Base-by-base conservation (phyloP, 1,140 invertebrate genomes). In the Meloidogyne hapla region DNA sequence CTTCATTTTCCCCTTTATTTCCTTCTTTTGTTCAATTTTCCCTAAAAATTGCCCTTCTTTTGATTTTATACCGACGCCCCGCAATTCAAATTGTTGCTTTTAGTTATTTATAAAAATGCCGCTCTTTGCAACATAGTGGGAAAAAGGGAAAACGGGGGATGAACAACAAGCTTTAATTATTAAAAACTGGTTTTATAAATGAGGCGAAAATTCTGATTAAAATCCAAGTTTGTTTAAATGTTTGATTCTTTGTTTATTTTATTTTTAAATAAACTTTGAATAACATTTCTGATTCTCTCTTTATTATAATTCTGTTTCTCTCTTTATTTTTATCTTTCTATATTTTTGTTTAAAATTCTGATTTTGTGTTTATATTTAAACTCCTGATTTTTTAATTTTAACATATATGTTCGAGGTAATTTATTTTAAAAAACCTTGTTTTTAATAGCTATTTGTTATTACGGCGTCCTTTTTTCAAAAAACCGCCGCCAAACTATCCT, bases 21-120 rank as follows among this genome's bases (percentile, higher is more conserved):
- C n/a, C 12, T n/a, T 56, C 6, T n/a, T 56, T 56, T 56, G 48
- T 56, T 56, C 48, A 56, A 56, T 56, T 56, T 21, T 56, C 18
- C 18, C 48, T 56, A 56, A 56, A 56, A 56, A 56, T 56, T 56
- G 8, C n/a, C 48, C n/a, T 56, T 48, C 33, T 33, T 56, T 56
- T 56, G 18, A 56, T 56, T 8, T 33, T n/a, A 56, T 56, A 56
- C 48, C 48, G 48, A 56, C 48, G 33, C 33, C 48, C 48, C 48
- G n/a, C 48, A 56, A 56, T 56, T 56, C 48, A 56, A 56, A 56
- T 56, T 56, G 48, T 56, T 56, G 48, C 48, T 56, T 56, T 56
- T 56, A 56, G 18, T 56, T 56, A 56, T n/a, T n/a, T n/a, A 48
- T 42, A 42, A n/a, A 56, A 56, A 56, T 56, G 48, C 48, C 48